A percentile compares a stretch with the other conserved stretches of the same genome.
Evolutionary conservation across 2,888 invertebrate genomes (phyloP).

Genomic region (Lamproptera curius): DNA sequence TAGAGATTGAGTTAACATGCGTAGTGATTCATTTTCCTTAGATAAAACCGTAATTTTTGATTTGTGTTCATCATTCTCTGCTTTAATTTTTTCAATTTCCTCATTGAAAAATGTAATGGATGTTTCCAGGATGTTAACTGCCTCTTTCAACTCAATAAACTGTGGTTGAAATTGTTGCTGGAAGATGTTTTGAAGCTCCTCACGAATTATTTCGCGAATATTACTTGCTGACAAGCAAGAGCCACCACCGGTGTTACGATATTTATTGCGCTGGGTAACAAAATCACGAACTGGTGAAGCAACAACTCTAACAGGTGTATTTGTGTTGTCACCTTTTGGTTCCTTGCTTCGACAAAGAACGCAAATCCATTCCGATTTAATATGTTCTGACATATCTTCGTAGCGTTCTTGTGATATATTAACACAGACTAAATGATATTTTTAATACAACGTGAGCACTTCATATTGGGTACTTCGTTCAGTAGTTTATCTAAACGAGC

Average conservation of each 20-base stretch:
- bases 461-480: too few species aligned
- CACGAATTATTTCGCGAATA: slow-evolving; percentile 22
- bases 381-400: background rate
- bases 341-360: background rate
- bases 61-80: background rate
- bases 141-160: too few species aligned
- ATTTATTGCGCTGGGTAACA: slow-evolving; percentile 19
- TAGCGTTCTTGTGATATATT: too few species aligned
- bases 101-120: too few species aligned
- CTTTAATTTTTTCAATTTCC: slow-evolving; percentile 1
- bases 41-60: background rate
- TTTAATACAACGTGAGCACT: too few species aligned
- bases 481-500: too few species aligned
- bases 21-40: slow-evolving; percentile 17
- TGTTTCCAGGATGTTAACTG: background rate
- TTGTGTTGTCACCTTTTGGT: background rate
- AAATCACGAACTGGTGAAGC: background rate
- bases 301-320: too few species aligned
- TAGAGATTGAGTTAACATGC: background rate
- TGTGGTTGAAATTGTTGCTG: slow-evolving; percentile 2
- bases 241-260: background rate
- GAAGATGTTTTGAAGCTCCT: slow-evolving; percentile 17
- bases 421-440: too few species aligned
- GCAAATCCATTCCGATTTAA: background rate
- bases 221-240: slow-evolving; percentile 17